Evolutionary conservation across 2,888 invertebrate species (phyloP), one percentile per base, ranked within the genome.

Genomic region (Agrilus cyanescens): DNA sequence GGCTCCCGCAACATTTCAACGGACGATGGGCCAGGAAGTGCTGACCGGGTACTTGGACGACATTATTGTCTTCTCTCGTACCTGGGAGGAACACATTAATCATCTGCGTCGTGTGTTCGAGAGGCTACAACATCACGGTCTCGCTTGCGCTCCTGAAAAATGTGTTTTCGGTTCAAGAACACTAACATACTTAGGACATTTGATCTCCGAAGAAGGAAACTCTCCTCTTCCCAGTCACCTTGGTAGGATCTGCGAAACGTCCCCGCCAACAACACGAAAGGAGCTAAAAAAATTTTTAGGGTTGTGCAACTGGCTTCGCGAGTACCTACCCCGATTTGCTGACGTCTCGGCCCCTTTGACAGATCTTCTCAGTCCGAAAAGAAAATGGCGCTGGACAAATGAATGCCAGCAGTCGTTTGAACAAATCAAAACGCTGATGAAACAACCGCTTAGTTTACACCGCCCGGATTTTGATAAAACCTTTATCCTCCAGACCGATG

Each of bases 1-100:
- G 31, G 57, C 58, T 0, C 55, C 55, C 0, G 44, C 49, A 4
- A 55, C 56, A 0, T 60, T 60, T 20, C 57, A 59, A 25, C 40
- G 54, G 2, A 37, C 57, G 4, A 57, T 58, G 53, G 46, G 33
- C 8, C 52, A 53, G 10, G 20, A 20, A 20, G 51, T 54, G 0
- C 47, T 53, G 0, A 25, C 38, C 0, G 56, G 56, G 0, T 50
- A 46, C 38, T 38, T 59, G 2, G 58, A 60, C 29, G 57, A 60
- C 37, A 54, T 60, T 4, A 53, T 59, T 1, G 41, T 51, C 0
- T 50, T 44, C 31, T 44, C 43, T 1, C 14, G 45, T 8, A 42
- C 20, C 18, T 29, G 31, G 31, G 47, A 52, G 2, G 49, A 53
- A 6, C 51, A 54, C 34, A 35, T 46, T 1, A 12, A n/a, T 1